Percentiles rank a stretch among this genome's conserved stretches.
phyloP scores from a whole-genome alignment of 2,113 vertebrate species.

The Cepphus grylle region DNA sequence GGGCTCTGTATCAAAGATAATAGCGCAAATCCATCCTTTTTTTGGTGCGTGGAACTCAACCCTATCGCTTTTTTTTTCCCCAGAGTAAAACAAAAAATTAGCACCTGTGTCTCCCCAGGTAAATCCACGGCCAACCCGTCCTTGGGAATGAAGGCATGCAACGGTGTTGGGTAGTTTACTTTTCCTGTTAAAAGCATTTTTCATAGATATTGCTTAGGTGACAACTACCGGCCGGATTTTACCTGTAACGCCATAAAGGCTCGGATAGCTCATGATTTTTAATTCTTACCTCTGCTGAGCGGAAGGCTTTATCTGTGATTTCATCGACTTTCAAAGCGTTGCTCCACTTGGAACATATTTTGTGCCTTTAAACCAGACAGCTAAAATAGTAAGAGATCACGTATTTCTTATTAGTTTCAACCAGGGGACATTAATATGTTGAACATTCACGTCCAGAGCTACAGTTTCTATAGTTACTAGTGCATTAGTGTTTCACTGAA shows the following conservation, averaged over 20 bases:
- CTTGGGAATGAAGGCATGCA: not conserved
- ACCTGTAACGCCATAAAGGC: not conserved
- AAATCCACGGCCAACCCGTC: not conserved
- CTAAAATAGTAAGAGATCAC: not conserved
- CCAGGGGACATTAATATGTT: not conserved
- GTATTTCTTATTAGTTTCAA: not conserved
- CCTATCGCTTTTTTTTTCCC: not conserved
- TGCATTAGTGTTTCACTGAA: not conserved
- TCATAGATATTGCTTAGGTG: not conserved
- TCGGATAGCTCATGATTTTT: not conserved
- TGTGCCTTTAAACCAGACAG: not conserved
- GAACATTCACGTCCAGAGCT: not conserved
- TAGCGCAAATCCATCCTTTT: not conserved
- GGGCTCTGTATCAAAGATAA: not conserved
- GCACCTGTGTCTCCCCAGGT: not conserved
- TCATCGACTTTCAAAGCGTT: not conserved
- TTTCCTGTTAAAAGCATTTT: not conserved
- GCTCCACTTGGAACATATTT: not conserved
- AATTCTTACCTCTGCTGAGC: not conserved
- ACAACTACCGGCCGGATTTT: not conserved
- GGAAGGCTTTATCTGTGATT: not conserved
- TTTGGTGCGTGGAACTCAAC: fast-evolving
- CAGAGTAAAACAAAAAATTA: not conserved
- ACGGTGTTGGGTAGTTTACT: not conserved
- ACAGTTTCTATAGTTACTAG: conserved; percentile 50